Conservation (phyloP, 2,888 invertebrate species). For the Spialia ferax region DNA sequence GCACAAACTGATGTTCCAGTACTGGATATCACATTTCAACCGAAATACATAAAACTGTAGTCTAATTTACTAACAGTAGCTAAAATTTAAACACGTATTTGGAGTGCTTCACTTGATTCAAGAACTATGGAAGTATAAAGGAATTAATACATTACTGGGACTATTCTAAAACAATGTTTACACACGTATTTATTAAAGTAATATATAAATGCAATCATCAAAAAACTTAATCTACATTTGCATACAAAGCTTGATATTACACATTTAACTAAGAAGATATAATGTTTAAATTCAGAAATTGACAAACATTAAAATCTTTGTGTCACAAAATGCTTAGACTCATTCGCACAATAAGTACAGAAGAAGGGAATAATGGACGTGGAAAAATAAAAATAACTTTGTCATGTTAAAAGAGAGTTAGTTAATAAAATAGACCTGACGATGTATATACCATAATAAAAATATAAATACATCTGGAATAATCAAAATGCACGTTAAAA, state of each 20-base stretch:
- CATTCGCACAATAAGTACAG: conserved; percentile 4
- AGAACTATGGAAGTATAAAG: neutral
- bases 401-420: conserved; percentile 28
- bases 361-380: conserved; percentile 15
- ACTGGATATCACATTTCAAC: conserved; percentile 28
- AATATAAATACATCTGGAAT: neutral
- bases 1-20: conserved; percentile 9
- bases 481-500: neutral
- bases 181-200: conserved; percentile 1
- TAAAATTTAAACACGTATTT: neutral
- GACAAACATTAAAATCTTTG: conserved; percentile 24
- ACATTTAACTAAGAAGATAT: conserved; percentile 1
- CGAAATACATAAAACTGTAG: conserved; percentile 8
- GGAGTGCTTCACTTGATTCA: neutral
- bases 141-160: neutral
- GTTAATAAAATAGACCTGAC: neutral
- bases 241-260: neutral
- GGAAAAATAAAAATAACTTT: neutral
- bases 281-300: conserved; percentile 19
- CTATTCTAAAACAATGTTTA: neutral
- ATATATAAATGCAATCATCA: conserved; percentile 36
- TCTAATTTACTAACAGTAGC: conserved; percentile 17
- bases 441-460: neutral
- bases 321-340: conserved; percentile 15
- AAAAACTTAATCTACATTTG: conserved; percentile 25